Percentiles rank a stretch among this genome's conserved stretches.
Conservation (phyloP, 37 sponge, comb jelly and placozoan genomes). For the Ephydatia muelleri region DNA sequence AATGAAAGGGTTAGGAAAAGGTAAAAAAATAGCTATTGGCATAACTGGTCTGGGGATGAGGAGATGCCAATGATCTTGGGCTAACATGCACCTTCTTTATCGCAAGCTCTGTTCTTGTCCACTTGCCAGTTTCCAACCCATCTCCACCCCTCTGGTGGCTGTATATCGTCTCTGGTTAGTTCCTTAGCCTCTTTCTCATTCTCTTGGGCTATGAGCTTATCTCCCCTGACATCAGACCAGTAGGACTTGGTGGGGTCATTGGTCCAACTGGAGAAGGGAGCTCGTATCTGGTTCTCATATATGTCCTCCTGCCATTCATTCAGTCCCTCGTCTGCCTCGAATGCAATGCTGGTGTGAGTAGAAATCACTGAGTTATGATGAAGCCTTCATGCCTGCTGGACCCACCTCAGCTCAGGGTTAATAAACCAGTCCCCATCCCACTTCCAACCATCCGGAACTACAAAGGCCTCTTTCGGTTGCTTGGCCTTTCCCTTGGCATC, state of each 20-base stretch:
- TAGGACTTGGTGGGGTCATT: constrained; percentile 35
- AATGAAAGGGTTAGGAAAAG: background rate
- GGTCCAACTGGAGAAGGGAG: constrained; percentile 81
- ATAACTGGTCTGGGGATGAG: background rate
- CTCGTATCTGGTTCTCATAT: constrained; percentile 82
- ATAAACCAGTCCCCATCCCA: constrained; percentile 91
- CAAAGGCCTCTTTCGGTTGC: constrained; percentile 82
- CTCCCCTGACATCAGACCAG: constrained; percentile 83
- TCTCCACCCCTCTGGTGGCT: constrained; percentile 86
- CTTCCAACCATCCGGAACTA: constrained; percentile 80
- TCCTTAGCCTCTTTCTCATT: constrained; percentile 45
- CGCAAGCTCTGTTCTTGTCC: constrained; percentile 91
- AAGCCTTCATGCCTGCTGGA: background rate
- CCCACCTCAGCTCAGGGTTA: constrained; percentile 72
- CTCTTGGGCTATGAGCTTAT: constrained; percentile 39
- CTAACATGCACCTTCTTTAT: constrained; percentile 81
- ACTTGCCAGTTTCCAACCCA: constrained; percentile 85
- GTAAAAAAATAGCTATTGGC: too few species aligned
- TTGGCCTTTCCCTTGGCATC: constrained; percentile 83
- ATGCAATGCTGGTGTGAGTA: constrained; percentile 52
- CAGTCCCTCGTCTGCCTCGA: constrained; percentile 75
- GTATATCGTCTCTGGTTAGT: constrained; percentile 68
- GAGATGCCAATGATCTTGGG: too few species aligned
- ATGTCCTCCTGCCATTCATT: constrained; percentile 86
- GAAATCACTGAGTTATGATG: background rate